A percentile compares a stretch with the other conserved stretches of the same genome.
These are phyloP conservation scores for Sebastes reedi DNA, from an alignment of 2,797 vertebrate species.

Conservation along the genomic window DNA sequence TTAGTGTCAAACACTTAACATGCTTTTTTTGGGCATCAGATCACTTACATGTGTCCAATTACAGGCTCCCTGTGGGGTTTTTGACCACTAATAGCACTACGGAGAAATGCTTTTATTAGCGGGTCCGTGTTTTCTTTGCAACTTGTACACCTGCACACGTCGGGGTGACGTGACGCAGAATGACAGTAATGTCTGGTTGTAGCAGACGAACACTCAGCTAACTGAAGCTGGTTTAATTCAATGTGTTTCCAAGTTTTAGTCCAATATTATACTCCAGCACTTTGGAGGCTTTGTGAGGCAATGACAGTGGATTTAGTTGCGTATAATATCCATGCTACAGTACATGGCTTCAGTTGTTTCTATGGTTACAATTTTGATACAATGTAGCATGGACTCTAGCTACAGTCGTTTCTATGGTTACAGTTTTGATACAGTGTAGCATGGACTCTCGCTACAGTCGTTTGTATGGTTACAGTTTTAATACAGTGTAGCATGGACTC, in stretches of 20 bases:
- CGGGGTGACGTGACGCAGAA: neutral
- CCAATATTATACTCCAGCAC: neutral
- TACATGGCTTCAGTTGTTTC: fast-evolving
- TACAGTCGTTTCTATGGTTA: neutral
- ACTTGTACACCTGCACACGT: neutral
- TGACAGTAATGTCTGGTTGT: neutral
- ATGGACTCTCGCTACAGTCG: neutral
- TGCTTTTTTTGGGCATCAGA: neutral
- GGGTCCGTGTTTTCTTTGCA: neutral
- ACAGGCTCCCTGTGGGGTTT: neutral
- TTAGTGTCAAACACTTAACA: neutral
- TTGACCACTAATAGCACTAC: too few species aligned
- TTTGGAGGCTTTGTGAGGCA: neutral
- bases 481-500: neutral
- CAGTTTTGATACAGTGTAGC: neutral
- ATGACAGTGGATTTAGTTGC: neutral
- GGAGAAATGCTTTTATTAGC: neutral
- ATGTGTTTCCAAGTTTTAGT: neutral
- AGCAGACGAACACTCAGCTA: neutral
- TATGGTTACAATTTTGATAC: neutral
- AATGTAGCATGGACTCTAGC: neutral
- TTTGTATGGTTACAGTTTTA: neutral
- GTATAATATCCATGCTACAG: too few species aligned
- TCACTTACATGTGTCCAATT: neutral
- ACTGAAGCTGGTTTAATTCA: too few species aligned